These are phyloP conservation scores for Paratilapia polleni DNA, from an alignment of 2,113 vertebrate species.

Conservation along the genomic window DNA sequence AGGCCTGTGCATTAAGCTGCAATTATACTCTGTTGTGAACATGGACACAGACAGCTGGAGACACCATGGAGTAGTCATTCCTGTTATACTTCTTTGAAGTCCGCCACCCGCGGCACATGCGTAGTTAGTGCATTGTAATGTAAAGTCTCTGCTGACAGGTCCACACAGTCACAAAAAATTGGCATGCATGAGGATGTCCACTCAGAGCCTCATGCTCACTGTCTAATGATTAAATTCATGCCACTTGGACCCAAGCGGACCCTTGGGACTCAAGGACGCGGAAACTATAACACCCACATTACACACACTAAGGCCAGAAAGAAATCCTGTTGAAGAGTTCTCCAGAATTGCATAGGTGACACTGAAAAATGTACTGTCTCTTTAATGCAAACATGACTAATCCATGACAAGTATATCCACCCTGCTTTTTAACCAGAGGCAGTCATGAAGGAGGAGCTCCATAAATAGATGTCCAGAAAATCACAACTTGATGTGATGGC, in stretches of 20 bases:
- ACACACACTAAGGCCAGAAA: background rate
- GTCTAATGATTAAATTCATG: background rate
- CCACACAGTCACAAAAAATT: background rate
- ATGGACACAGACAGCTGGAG: background rate
- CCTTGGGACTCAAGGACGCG: background rate
- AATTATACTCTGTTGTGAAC: background rate
- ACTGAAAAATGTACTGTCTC: background rate
- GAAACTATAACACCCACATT: background rate
- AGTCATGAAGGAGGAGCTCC: slow-evolving; percentile 10
- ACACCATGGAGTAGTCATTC: background rate
- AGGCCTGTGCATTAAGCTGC: background rate
- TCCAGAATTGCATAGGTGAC: background rate
- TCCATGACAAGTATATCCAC: background rate
- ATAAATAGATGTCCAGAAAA: slow-evolving; percentile 5
- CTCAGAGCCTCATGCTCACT: background rate
- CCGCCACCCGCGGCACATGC: background rate
- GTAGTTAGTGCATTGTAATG: background rate
- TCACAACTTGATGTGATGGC: background rate
- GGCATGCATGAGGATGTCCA: background rate
- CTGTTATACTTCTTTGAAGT: background rate
- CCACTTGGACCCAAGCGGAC: background rate
- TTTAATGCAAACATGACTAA: slow-evolving; percentile 42
- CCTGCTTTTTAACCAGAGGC: background rate
- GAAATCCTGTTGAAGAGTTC: slow-evolving; percentile 9
- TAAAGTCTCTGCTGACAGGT: background rate